Conservation (phyloP, 2,797 vertebrate genomes). For the Alectoris magna region DNA sequence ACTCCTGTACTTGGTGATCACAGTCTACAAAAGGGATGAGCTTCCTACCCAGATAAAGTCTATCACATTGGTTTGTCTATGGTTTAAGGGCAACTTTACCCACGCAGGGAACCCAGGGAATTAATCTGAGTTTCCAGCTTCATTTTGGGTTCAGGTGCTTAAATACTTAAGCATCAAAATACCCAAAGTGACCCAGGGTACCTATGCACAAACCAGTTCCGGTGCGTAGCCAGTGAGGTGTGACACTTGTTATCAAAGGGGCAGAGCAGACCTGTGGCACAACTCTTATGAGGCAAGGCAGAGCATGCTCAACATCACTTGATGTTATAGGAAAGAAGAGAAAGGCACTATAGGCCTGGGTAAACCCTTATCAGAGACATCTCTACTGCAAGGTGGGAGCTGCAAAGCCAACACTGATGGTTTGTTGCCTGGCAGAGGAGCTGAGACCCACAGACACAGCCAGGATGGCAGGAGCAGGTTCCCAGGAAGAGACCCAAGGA, state of each 20-base stretch:
- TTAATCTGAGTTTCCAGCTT: neutral
- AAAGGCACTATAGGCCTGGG: rapidly evolving
- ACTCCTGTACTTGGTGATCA: neutral
- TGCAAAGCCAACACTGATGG: neutral
- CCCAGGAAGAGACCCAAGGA: neutral
- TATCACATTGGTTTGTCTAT: neutral
- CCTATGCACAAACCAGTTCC: neutral
- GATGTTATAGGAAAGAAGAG: neutral
- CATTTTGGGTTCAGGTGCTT: neutral
- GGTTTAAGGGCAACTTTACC: neutral
- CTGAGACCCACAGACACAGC: neutral
- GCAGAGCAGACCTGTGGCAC: neutral
- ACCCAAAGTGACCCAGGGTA: neutral
- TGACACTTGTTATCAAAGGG: neutral
- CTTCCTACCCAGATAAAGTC: neutral
- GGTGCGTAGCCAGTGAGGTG: neutral
- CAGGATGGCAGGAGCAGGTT: neutral
- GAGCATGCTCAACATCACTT: neutral
- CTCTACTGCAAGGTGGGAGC: rapidly evolving
- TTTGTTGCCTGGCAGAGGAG: neutral
- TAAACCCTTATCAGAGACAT: neutral
- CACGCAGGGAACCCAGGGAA: neutral
- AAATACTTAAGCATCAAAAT: neutral
- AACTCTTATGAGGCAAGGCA: neutral
- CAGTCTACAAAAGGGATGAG: neutral